Percentiles rank a stretch among this genome's conserved stretches.
phyloP scores from a whole-genome alignment of 1,140 invertebrate species.

The Drosophila virilis region DNA sequence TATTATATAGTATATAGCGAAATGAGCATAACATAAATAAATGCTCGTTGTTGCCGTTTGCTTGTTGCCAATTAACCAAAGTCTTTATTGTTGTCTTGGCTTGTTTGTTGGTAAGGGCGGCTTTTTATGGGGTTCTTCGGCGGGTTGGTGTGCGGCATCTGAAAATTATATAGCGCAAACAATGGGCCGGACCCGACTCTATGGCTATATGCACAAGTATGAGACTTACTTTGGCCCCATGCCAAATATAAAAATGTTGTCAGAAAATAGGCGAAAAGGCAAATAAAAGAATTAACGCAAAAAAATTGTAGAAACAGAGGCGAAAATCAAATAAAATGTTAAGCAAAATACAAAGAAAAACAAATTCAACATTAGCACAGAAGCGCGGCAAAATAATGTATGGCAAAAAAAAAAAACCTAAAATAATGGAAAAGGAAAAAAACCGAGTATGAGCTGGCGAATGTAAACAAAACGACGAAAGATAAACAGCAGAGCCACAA shows the following conservation, averaged over 20 bases:
- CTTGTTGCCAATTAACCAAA: conserved; percentile 80
- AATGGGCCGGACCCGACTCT: conserved; percentile 53
- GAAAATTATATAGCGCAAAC: conserved; percentile 75
- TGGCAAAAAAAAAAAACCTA: conserved; percentile 17
- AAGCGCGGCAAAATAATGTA: conserved; percentile 47
- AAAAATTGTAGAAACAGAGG: conserved; percentile 25
- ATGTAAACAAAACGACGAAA: conserved; percentile 79
- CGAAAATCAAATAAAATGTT: conserved; percentile 80
- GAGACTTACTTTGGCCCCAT: conserved; percentile 74
- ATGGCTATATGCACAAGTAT: conserved; percentile 35
- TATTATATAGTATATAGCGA: conserved; percentile 16
- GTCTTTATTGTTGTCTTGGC: conserved; percentile 79
- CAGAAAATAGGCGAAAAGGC: conserved; percentile 31
- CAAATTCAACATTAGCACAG: conserved; percentile 67
- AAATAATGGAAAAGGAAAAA: background rate
- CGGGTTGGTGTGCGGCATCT: conserved; percentile 39
- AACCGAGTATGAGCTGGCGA: conserved; percentile 43
- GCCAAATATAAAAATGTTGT: conserved; percentile 72
- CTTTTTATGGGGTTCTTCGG: background rate
- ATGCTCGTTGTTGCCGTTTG: conserved; percentile 77
- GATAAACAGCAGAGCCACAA: conserved; percentile 77
- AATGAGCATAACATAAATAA: conserved; percentile 78
- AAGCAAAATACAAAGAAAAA: conserved; percentile 78
- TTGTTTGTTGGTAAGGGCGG: conserved; percentile 27
- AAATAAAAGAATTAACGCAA: conserved; percentile 16